Conservation (phyloP, 1,140 invertebrate genomes). For the Calephelis nemesis region DNA sequence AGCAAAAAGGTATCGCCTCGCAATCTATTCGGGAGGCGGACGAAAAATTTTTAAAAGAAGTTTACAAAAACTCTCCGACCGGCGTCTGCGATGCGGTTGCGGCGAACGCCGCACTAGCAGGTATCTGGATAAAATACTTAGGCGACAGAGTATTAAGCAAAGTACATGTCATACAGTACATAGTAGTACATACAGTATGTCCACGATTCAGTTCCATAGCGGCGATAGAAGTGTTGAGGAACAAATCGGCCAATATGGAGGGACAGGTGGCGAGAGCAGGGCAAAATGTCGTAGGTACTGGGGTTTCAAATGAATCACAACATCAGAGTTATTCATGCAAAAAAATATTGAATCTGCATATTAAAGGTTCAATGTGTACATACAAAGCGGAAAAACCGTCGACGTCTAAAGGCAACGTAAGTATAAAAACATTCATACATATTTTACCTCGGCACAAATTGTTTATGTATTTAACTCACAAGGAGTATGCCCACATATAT, state of each 20-base stretch:
- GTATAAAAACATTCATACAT: conserved; percentile 28
- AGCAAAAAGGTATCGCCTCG: background rate
- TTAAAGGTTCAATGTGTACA: conserved; percentile 24
- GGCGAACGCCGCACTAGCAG: conserved; percentile 11
- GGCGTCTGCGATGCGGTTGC: conserved; percentile 7
- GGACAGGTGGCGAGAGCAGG: background rate
- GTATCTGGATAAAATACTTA: conserved; percentile 16
- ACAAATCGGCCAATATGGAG: background rate
- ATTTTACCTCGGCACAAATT: conserved; percentile 29
- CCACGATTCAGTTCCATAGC: conserved; percentile 18
- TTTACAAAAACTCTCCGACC: background rate
- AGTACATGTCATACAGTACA: no score
- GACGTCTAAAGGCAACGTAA: conserved; percentile 1
- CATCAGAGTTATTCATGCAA: conserved; percentile 5
- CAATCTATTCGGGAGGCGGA: background rate
- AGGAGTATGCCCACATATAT: conserved; percentile 33
- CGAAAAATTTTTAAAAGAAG: background rate
- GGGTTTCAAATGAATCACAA: background rate
- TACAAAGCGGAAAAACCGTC: conserved; percentile 10
- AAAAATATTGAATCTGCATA: conserved; percentile 25
- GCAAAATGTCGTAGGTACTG: conserved; percentile 6
- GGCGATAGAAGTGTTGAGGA: background rate
- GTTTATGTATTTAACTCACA: conserved; percentile 29
- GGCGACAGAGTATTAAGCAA: conserved; percentile 19
- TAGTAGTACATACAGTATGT: no score